Percentiles rank a stretch among this genome's conserved stretches.
Evolutionary conservation across 2,888 invertebrate species (phyloP).

Genomic region (Erebia ligea): DNA sequence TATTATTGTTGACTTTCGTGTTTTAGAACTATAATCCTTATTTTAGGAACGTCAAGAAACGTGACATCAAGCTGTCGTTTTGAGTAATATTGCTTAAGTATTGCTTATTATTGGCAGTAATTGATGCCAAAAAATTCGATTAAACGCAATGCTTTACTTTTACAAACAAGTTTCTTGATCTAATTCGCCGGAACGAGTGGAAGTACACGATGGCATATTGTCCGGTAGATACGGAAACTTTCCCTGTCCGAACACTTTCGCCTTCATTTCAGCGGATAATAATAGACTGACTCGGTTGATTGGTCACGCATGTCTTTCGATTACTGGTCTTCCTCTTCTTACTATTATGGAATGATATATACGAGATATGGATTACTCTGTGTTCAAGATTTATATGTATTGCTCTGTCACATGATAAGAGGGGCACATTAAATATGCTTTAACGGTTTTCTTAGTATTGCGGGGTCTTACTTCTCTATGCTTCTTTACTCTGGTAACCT

Average conservation of each 20-base stretch:
- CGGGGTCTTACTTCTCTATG: background rate
- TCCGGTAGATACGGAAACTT: conserved; percentile 51
- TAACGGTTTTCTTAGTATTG: background rate
- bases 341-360: conserved; percentile 9
- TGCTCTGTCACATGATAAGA: no score
- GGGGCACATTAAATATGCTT: no score
- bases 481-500: background rate
- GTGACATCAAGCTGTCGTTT: no score
- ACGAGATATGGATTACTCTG: no score
- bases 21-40: no score
- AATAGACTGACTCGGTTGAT: conserved; percentile 56
- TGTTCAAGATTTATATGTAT: no score
- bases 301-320: conserved; percentile 40
- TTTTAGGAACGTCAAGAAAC: no score
- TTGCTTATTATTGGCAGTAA: background rate
- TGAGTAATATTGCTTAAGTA: no score
- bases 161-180: conserved; percentile 14
- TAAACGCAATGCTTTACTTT: conserved; percentile 7
- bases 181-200: conserved; percentile 24
- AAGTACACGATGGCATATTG: conserved; percentile 28
- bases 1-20: no score
- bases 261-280: conserved; percentile 61
- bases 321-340: conserved; percentile 15
- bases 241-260: conserved; percentile 71
- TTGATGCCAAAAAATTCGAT: background rate